Evolutionary conservation across 2,888 invertebrate genomes (phyloP).

Genomic region (Drosophila anomalata): DNA sequence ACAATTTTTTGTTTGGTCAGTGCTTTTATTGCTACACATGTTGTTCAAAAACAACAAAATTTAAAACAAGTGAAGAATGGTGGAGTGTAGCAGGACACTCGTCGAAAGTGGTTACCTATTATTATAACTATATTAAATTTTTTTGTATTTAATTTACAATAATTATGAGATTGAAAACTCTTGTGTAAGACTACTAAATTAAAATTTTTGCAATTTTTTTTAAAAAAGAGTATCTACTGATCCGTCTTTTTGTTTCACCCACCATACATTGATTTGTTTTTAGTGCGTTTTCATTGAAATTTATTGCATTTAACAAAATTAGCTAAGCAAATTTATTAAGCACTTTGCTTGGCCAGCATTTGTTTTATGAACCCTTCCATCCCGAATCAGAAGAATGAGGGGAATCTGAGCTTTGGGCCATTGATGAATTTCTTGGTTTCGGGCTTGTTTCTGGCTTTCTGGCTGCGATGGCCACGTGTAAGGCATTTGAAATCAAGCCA

Average conservation of each 20-base stretch:
- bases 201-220: not conserved
- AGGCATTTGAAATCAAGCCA: constrained; percentile 56
- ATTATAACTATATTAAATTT: too few species aligned
- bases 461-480: constrained; percentile 64
- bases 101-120: not conserved
- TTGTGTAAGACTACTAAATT: too few species aligned
- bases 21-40: constrained; percentile 78
- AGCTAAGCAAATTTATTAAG: constrained; percentile 80
- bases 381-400: not conserved
- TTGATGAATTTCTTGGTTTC: constrained; percentile 62
- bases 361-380: constrained; percentile 37
- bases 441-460: not conserved
- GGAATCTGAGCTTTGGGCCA: constrained; percentile 35
- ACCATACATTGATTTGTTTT: constrained; percentile 54
- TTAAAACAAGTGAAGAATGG: constrained; percentile 45
- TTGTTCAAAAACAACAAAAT: constrained; percentile 60
- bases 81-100: not conserved
- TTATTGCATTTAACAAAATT: constrained; percentile 80
- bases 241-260: constrained; percentile 7
- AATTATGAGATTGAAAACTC: too few species aligned
- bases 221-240: constrained; percentile 29
- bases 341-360: constrained; percentile 53
- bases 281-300: constrained; percentile 76
- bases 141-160: too few species aligned
- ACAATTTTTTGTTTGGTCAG: constrained; percentile 53